Percentiles rank a stretch among this genome's conserved stretches.
phyloP scores from a whole-genome alignment of 1,140 invertebrate genomes.

The Babylonia areolata region DNA sequence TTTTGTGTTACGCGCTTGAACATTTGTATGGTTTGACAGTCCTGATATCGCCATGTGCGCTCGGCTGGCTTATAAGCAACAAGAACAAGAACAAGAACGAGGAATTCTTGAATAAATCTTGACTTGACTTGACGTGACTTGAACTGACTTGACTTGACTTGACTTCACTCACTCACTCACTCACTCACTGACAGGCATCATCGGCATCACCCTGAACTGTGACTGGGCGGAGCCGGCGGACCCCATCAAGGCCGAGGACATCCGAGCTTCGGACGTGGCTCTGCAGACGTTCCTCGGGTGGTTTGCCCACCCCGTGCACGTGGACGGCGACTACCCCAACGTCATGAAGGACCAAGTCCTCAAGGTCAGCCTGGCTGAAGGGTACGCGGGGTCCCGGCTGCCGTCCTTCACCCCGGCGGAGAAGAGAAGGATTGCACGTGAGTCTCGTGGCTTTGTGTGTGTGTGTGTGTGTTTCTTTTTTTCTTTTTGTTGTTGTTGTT shows the following conservation, averaged over 20 bases:
- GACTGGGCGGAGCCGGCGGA: conserved; percentile 60
- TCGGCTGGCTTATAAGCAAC: too few species aligned
- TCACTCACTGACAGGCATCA: conserved; percentile 45
- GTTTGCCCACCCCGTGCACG: conserved; percentile 70
- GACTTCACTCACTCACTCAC: too few species aligned
- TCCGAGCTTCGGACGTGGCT: conserved; percentile 55
- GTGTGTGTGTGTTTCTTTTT: neutral
- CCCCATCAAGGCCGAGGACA: conserved; percentile 47
- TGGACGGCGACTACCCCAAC: conserved; percentile 72
- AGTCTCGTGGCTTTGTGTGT: conserved; percentile 30
- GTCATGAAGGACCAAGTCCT: conserved; percentile 59
- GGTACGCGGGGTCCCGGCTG: conserved; percentile 54
- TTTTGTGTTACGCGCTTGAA: too few species aligned
- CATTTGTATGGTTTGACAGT: too few species aligned
- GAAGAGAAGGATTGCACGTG: conserved; percentile 45
- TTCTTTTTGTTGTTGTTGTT: neutral
- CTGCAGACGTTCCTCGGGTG: conserved; percentile 67
- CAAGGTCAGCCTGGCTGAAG: conserved; percentile 54
- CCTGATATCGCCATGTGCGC: too few species aligned
- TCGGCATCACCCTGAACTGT: conserved; percentile 58
- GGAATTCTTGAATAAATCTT: too few species aligned
- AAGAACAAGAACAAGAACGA: too few species aligned
- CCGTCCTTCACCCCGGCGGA: conserved; percentile 57
- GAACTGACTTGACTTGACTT: too few species aligned
- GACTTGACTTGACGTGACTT: too few species aligned